Conservation (phyloP, 1,140 invertebrate species). For the Coenobita brevimanus region DNA sequence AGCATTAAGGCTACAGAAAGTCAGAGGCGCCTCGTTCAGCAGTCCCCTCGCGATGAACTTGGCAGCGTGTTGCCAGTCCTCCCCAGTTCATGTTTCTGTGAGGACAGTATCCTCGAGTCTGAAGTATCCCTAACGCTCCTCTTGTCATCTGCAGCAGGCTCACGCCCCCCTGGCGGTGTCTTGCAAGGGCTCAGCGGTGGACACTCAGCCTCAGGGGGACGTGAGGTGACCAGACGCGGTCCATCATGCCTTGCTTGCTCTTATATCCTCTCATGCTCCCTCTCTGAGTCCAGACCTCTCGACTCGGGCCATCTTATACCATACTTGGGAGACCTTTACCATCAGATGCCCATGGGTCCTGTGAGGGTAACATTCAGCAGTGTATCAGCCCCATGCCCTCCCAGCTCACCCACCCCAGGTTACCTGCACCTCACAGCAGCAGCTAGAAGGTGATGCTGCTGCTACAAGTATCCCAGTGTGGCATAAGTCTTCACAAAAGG, state of each 20-base stretch:
- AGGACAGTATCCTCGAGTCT: neutral
- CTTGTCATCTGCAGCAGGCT: conserved; percentile 22
- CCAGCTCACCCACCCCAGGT: conserved; percentile 6
- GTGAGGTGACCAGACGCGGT: conserved; percentile 26
- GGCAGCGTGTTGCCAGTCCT: conserved; percentile 29
- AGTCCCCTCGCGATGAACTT: conserved; percentile 59
- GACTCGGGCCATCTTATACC: conserved; percentile 9
- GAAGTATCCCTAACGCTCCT: neutral
- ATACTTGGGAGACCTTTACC: conserved; percentile 6
- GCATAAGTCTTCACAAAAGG: conserved; percentile 93
- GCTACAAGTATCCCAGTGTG: conserved; percentile 90
- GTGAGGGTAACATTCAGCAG: neutral
- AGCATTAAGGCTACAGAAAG: neutral
- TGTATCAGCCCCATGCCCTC: neutral
- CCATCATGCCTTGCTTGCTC: neutral
- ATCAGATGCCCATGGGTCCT: conserved; percentile 26
- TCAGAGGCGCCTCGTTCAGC: conserved; percentile 51
- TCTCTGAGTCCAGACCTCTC: conserved; percentile 60
- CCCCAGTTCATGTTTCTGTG: conserved; percentile 24
- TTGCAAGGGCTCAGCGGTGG: conserved; percentile 64
- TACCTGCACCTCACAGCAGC: conserved; percentile 8
- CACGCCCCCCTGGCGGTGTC: conserved; percentile 45
- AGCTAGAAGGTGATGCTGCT: conserved; percentile 34
- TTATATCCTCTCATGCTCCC: conserved; percentile 22
- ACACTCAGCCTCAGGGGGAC: conserved; percentile 57